Evolutionary conservation across 2,888 invertebrate species (phyloP), one percentile per base, ranked within the genome.

Genomic region (Bellardia pandia): DNA sequence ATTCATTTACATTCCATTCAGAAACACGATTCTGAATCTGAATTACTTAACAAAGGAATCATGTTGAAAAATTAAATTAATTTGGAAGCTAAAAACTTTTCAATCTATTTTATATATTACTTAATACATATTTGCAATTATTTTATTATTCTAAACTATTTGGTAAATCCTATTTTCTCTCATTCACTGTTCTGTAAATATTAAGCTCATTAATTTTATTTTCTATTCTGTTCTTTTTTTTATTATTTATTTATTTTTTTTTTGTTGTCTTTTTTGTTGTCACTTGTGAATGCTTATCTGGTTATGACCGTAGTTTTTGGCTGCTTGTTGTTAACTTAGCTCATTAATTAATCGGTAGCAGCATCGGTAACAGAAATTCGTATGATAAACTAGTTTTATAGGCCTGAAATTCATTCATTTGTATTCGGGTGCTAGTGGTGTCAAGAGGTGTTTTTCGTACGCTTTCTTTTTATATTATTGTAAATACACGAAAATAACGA

Each of bases 381-480:
- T 40, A 3, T 72, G 76, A 72, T 75, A 60, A 78, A 78, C 82
- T 56, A 56, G 62, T 78, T 76, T 62, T 68, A 51, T 68, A 64
- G 78, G 33, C 69, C 66, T 45, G 8, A 51, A 64, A 66, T 82
- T 58, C 60, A 80, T 72, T 86, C 83, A 86, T 84, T 86, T 80
- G 53, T 72, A 72, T 80, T 84, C 72, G 62, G 72, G 71, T 72
- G 45, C 14, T 80, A 30, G 42, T 72, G 58, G 76, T 84, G 74
- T 66, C 62, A 84, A 77, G 84, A 86, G 84, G 86, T 86, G 86
- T 71, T 80, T 76, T 42, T 40, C 23, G 23, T 30, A 53, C 45
- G 9, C n/a, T 71, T 72, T 23, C 51, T 79, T 71, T 48, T 14
- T 23, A 23, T 51, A 33, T 45, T 48, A n/a, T 37, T 16, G 40